Percentiles rank a stretch among this genome's conserved stretches.
These are phyloP conservation scores for Lepeophtheirus nordmannii DNA, from an alignment of 2,888 invertebrate genomes.

Conservation along the genomic window DNA sequence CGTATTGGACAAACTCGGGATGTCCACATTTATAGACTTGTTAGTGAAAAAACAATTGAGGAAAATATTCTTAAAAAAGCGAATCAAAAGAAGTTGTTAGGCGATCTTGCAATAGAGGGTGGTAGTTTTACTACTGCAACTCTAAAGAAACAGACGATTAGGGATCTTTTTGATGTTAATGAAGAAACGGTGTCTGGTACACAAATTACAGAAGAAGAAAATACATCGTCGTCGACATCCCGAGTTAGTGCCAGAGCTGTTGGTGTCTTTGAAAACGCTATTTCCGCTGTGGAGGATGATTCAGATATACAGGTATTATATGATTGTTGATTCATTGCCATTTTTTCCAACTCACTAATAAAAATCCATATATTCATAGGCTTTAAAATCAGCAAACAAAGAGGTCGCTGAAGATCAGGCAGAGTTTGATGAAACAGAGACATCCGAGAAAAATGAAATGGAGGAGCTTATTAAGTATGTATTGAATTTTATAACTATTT, in stretches of 20 bases:
- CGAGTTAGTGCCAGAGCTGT: neutral
- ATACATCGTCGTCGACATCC: neutral
- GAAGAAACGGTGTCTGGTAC: conserved; percentile 45
- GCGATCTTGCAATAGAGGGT: conserved; percentile 93
- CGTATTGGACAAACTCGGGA: conserved; percentile 97
- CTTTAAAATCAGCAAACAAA: conserved; percentile 31
- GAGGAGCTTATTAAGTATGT: conserved; percentile 4
- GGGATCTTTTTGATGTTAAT: conserved; percentile 72
- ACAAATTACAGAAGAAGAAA: conserved; percentile 43
- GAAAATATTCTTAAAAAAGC: conserved; percentile 99
- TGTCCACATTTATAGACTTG: conserved; percentile 87
- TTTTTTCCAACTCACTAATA: neutral
- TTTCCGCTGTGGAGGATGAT: conserved; percentile 86
- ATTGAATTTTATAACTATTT: no score
- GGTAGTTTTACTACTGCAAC: conserved; percentile 96
- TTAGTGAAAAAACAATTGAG: conserved; percentile 92
- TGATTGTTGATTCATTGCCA: neutral
- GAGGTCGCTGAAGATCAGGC: conserved; percentile 46
- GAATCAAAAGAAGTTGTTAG: conserved; percentile 85
- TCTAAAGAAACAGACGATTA: conserved; percentile 82
- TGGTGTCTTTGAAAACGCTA: conserved; percentile 47
- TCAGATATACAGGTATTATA: conserved; percentile 64
- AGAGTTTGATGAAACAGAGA: conserved; percentile 51
- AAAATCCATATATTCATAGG: conserved; percentile 53
- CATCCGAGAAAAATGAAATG: conserved; percentile 12